These are phyloP conservation scores for Ashinkailepas kermadecensis DNA, from an alignment of 2,888 invertebrate species.

Conservation along the genomic window DNA sequence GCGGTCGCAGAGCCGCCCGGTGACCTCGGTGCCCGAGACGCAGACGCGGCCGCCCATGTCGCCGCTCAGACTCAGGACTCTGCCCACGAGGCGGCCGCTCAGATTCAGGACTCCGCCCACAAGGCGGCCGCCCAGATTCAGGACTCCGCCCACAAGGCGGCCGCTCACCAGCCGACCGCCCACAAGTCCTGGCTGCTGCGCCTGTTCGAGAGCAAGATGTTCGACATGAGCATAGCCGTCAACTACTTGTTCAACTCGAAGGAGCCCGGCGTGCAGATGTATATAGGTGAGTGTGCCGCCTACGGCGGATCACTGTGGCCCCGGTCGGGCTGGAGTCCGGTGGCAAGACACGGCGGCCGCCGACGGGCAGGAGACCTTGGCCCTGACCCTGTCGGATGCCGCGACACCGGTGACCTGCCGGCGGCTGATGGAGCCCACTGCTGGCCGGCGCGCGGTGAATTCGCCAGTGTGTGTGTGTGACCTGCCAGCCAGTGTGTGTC, in stretches of 20 bases:
- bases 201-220: slow-evolving; percentile 92
- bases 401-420: no score
- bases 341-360: no score
- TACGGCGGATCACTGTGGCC: no score
- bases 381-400: no score
- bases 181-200: slow-evolving; percentile 57
- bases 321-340: no score
- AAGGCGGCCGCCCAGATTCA: slow-evolving; percentile 50
- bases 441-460: no score
- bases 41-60: slow-evolving; percentile 44
- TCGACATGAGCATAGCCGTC: slow-evolving; percentile 97
- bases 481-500: no score
- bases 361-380: no score
- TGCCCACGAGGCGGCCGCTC: slow-evolving; percentile 41
- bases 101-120: slow-evolving; percentile 56
- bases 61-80: slow-evolving; percentile 41
- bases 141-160: slow-evolving; percentile 14
- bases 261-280: slow-evolving; percentile 94
- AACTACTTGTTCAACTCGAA: slow-evolving; percentile 97
- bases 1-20: slow-evolving; percentile 23
- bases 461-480: no score
- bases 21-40: slow-evolving; percentile 45
- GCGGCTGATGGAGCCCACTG: no score
- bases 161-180: slow-evolving; percentile 25
- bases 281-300: slow-evolving; percentile 61